phyloP scores from a whole-genome alignment of 92 coral and sea anemone species.

The Porites divaricata region DNA sequence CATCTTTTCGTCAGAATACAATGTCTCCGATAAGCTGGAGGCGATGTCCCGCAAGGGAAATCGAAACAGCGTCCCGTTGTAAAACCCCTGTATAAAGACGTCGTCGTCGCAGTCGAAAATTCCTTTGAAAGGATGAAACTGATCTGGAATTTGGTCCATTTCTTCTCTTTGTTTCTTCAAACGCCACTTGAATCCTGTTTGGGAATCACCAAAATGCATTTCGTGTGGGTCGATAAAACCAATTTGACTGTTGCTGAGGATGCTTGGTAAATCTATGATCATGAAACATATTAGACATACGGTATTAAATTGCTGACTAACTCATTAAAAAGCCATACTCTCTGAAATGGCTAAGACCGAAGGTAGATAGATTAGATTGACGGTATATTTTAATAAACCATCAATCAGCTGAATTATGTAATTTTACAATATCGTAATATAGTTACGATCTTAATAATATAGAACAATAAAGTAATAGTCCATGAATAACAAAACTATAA shows the following conservation, averaged over 20 bases:
- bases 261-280: constrained; percentile 59
- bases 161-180: constrained; percentile 9
- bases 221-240: constrained; percentile 68
- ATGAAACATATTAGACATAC: neutral
- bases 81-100: constrained; percentile 32
- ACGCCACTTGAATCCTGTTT: constrained; percentile 59
- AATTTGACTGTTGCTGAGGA: constrained; percentile 40
- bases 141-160: constrained; percentile 53
- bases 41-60: constrained; percentile 72
- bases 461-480: too few species aligned
- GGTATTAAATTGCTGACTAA: too few species aligned
- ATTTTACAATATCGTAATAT: too few species aligned
- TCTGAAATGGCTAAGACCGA: too few species aligned
- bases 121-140: constrained; percentile 76
- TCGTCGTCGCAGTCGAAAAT: constrained; percentile 57
- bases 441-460: too few species aligned
- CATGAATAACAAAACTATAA: too few species aligned
- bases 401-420: too few species aligned
- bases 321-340: too few species aligned
- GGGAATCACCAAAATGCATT: constrained; percentile 27
- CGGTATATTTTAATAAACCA: too few species aligned
- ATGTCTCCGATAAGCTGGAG: constrained; percentile 65
- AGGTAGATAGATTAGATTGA: too few species aligned
- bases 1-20: constrained; percentile 69
- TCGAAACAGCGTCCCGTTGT: constrained; percentile 80